Conservation (phyloP, 2,797 vertebrate species). For the Danio kyathit region DNA sequence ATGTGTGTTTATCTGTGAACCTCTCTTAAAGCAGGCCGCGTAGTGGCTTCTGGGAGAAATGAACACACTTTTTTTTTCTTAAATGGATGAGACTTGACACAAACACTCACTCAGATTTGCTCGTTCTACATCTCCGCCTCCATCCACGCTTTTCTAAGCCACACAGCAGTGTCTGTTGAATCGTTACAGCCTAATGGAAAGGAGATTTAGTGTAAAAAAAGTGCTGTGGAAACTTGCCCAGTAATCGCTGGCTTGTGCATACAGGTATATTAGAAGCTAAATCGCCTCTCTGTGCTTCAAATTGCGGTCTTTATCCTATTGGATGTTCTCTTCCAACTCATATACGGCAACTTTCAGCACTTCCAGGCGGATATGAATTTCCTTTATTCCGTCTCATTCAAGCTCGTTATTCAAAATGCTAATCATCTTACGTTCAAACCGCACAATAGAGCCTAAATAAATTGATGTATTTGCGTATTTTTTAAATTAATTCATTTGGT, state of each 20-base stretch:
- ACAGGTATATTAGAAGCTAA: conserved; percentile 31
- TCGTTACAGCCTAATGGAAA: conserved; percentile 36
- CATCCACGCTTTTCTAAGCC: conserved; percentile 29
- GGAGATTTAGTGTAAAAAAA: conserved; percentile 33
- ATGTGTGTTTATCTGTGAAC: conserved; percentile 70
- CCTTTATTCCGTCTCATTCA: conserved; percentile 76
- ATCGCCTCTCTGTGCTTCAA: conserved; percentile 6
- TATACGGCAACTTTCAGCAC: background rate
- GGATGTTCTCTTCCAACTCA: conserved; percentile 2
- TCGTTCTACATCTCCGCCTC: conserved; percentile 10
- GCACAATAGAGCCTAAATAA: conserved; percentile 89
- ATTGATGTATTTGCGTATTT: conserved; percentile 89
- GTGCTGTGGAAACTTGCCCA: conserved; percentile 20
- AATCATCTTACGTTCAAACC: conserved; percentile 81
- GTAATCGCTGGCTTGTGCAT: conserved; percentile 34
- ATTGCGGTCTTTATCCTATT: conserved; percentile 23
- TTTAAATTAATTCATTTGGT: conserved; percentile 91
- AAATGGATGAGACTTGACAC: conserved; percentile 75
- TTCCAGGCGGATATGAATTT: conserved; percentile 41
- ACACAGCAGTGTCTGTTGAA: conserved; percentile 40
- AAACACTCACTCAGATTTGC: conserved; percentile 1
- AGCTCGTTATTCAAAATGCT: conserved; percentile 80
- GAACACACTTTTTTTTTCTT: conserved; percentile 78
- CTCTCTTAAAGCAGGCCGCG: conserved; percentile 72
- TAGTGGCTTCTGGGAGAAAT: conserved; percentile 79